Evolutionary conservation across 1,140 invertebrate species (phyloP).

Genomic region (Proales similis): DNA sequence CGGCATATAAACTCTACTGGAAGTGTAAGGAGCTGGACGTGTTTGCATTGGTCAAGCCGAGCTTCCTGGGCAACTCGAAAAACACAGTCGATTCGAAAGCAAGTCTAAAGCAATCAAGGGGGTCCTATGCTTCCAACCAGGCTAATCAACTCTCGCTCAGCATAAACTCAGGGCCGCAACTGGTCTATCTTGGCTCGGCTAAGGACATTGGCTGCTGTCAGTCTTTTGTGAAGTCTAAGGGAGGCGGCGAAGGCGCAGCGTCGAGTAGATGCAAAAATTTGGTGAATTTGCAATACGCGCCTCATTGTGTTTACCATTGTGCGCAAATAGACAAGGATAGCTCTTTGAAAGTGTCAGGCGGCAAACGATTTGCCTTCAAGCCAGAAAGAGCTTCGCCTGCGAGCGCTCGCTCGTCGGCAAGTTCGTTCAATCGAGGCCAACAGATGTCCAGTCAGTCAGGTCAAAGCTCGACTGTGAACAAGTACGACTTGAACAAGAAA

Average conservation of each 20-base stretch:
- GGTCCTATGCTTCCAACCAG: slow-evolving; percentile 21
- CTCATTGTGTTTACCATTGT: slow-evolving; percentile 28
- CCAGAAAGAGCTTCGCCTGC: not conserved
- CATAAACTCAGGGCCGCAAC: slow-evolving; percentile 10
- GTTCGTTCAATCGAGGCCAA: slow-evolving; percentile 17
- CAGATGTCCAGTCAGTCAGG: too few species aligned
- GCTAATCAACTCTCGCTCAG: not conserved
- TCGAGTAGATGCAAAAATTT: slow-evolving; percentile 32
- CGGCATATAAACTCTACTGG: slow-evolving; percentile 27
- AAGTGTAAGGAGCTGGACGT: slow-evolving; percentile 23
- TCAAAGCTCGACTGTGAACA: not conserved
- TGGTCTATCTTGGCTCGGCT: slow-evolving; percentile 18
- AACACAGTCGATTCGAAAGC: not conserved
- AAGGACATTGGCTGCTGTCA: slow-evolving; percentile 33
- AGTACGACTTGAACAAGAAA: slow-evolving; percentile 5
- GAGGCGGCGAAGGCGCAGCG: slow-evolving; percentile 1
- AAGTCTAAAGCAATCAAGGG: not conserved
- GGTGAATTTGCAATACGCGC: slow-evolving; percentile 30
- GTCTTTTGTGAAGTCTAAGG: slow-evolving; percentile 20
- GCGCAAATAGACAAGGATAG: slow-evolving; percentile 20
- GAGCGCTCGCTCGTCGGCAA: not conserved
- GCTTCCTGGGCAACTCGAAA: slow-evolving; percentile 24
- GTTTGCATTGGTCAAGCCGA: slow-evolving; percentile 20
- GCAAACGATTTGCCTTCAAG: slow-evolving; percentile 8
- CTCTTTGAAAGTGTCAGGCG: not conserved